These are phyloP conservation scores for Automeris io DNA, from an alignment of 2,888 invertebrate species.

Conservation along the genomic window DNA sequence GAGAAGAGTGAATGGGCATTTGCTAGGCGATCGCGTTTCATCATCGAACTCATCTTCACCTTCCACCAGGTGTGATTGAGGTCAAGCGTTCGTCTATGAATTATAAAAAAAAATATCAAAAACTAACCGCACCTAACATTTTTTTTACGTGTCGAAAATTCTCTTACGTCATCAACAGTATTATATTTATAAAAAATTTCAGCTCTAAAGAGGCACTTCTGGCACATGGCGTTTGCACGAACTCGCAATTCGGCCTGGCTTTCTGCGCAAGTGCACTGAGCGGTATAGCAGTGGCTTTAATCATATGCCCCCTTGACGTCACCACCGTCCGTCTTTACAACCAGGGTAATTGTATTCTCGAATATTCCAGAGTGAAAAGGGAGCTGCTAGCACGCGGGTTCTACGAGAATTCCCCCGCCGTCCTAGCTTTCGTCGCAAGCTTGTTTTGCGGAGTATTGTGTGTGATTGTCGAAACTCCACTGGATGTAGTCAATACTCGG, in stretches of 20 bases:
- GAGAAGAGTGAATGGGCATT: no score
- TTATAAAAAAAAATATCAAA: no score
- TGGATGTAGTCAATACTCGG: slow-evolving; percentile 90
- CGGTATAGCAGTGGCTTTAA: slow-evolving; percentile 83
- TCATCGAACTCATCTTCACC: no score
- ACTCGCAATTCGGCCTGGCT: slow-evolving; percentile 52
- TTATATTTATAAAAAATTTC: slow-evolving; percentile 26
- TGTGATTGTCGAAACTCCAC: slow-evolving; percentile 87
- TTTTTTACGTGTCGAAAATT: background rate
- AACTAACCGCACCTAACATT: no score
- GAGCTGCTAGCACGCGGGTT: slow-evolving; percentile 38
- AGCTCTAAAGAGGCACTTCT: slow-evolving; percentile 58
- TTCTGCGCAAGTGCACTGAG: slow-evolving; percentile 83
- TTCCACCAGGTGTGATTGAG: no score
- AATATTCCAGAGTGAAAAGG: slow-evolving; percentile 56
- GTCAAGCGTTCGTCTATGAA: no score
- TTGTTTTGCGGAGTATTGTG: slow-evolving; percentile 86
- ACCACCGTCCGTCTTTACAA: slow-evolving; percentile 92
- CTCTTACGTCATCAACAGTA: slow-evolving; percentile 6
- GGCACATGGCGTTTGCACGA: slow-evolving; percentile 38
- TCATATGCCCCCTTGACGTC: slow-evolving; percentile 93
- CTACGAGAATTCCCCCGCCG: slow-evolving; percentile 72
- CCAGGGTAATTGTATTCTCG: slow-evolving; percentile 78
- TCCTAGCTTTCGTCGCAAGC: slow-evolving; percentile 83
- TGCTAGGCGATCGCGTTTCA: no score